Evolutionary conservation across 2,113 vertebrate genomes (phyloP).

Genomic region (Loxodonta africana): DNA sequence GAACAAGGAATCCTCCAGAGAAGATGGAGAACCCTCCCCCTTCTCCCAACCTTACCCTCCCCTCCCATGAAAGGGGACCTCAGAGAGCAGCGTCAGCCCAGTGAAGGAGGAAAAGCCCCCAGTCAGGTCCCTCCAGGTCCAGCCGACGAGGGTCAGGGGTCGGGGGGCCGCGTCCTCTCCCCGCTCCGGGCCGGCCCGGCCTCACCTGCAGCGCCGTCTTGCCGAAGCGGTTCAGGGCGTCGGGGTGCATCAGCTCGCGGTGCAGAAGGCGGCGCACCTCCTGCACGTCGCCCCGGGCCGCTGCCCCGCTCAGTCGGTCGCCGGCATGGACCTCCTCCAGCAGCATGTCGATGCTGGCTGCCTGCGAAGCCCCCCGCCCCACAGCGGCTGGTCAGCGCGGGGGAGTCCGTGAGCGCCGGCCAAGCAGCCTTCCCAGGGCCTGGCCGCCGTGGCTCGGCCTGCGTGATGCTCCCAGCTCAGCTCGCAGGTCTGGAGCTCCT

Average conservation of each 20-base stretch:
- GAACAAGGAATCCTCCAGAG: neutral
- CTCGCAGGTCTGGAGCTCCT: accelerated
- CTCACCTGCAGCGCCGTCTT: constrained; percentile 94
- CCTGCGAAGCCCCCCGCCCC: constrained; percentile 59
- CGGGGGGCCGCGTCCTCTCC: no score
- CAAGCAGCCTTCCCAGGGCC: neutral
- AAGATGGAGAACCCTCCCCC: neutral
- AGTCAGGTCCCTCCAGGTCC: neutral
- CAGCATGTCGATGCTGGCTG: constrained; percentile 87
- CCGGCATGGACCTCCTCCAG: constrained; percentile 91
- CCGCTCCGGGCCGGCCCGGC: neutral
- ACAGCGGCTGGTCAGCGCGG: constrained; percentile 10
- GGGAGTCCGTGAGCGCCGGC: neutral
- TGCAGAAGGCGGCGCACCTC: constrained; percentile 93
- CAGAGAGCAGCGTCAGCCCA: neutral
- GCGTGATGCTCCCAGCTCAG: neutral
- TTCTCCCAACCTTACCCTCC: neutral
- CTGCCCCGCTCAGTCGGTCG: constrained; percentile 92
- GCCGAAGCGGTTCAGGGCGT: constrained; percentile 92
- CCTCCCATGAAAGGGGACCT: neutral
- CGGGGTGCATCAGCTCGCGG: constrained; percentile 91
- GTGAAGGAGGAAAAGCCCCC: neutral
- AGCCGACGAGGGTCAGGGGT: neutral
- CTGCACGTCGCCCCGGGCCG: constrained; percentile 90
- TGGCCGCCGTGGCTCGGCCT: neutral